A percentile compares a stretch with the other conserved stretches of the same genome.
Evolutionary conservation across 2,113 vertebrate genomes (phyloP).

Genomic region (Dicentrarchus labrax): DNA sequence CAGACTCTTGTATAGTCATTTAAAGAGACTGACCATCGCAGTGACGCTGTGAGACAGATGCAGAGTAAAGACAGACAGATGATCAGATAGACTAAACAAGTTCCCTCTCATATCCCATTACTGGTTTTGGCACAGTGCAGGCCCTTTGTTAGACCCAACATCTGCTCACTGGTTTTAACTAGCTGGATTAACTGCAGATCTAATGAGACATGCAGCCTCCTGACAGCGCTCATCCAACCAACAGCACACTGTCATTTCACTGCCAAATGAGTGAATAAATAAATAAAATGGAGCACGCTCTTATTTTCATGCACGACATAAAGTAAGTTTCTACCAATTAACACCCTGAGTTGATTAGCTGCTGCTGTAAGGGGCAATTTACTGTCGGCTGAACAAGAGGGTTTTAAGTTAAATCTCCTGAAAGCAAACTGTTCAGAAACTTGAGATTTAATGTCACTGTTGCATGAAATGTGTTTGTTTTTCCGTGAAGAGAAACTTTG

Average conservation of each 20-base stretch:
- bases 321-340: background rate
- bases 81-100: background rate
- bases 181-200: conserved; percentile 52
- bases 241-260: conserved; percentile 2
- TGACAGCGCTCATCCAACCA: conserved; percentile 29
- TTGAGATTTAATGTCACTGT: background rate
- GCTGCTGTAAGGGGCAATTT: background rate
- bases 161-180: conserved; percentile 61
- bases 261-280: background rate
- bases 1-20: background rate
- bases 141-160: conserved; percentile 50
- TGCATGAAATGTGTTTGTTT: conserved; percentile 22
- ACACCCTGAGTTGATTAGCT: background rate
- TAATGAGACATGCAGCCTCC: conserved; percentile 64
- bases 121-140: conserved; percentile 32
- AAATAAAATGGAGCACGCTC: background rate
- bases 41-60: background rate
- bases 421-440: background rate
- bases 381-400: background rate
- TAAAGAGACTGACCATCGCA: background rate
- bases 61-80: background rate
- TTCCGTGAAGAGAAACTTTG: background rate
- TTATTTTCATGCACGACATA: background rate
- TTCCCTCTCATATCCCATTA: conserved; percentile 34
- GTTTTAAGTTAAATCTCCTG: background rate